Percentiles rank a stretch among this genome's conserved stretches.
Conservation (phyloP, 2,113 vertebrate species). For the Colossoma macropomum region DNA sequence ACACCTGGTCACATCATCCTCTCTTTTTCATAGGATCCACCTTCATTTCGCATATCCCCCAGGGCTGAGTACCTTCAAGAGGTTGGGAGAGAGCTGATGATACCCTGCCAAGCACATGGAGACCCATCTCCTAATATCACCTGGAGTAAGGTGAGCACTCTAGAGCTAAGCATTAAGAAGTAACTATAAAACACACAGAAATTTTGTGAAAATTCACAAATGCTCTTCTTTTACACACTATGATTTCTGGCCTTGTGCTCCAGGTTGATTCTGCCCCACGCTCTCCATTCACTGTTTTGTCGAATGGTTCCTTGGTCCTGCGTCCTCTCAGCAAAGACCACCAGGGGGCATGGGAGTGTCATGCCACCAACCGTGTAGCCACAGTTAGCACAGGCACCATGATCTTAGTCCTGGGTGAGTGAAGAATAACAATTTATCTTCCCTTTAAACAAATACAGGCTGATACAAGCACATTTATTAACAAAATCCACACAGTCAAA, state of each 20-base stretch:
- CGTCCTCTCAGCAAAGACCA: slow-evolving; percentile 87
- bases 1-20: too few species aligned
- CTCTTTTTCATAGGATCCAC: slow-evolving; percentile 82
- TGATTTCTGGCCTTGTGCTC: neutral
- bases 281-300: slow-evolving; percentile 74
- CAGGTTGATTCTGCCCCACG: slow-evolving; percentile 77
- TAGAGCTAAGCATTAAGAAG: neutral
- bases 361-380: slow-evolving; percentile 86
- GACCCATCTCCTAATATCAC: slow-evolving; percentile 86
- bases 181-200: neutral
- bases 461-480: neutral
- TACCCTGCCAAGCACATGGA: slow-evolving; percentile 84
- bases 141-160: slow-evolving; percentile 86
- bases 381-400: slow-evolving; percentile 79
- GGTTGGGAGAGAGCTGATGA: slow-evolving; percentile 88
- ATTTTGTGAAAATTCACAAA: neutral
- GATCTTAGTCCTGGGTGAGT: slow-evolving; percentile 88
- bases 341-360: slow-evolving; percentile 90
- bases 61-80: slow-evolving; percentile 92
- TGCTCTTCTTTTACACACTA: neutral
- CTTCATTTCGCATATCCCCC: slow-evolving; percentile 80
- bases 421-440: neutral
- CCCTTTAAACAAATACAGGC: neutral
- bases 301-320: slow-evolving; percentile 87
- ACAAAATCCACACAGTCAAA: neutral